Percentiles rank a stretch among this genome's conserved stretches.
These are phyloP conservation scores for Molossus alvarezi DNA, from an alignment of 2,797 vertebrate species.

Conservation along the genomic window DNA sequence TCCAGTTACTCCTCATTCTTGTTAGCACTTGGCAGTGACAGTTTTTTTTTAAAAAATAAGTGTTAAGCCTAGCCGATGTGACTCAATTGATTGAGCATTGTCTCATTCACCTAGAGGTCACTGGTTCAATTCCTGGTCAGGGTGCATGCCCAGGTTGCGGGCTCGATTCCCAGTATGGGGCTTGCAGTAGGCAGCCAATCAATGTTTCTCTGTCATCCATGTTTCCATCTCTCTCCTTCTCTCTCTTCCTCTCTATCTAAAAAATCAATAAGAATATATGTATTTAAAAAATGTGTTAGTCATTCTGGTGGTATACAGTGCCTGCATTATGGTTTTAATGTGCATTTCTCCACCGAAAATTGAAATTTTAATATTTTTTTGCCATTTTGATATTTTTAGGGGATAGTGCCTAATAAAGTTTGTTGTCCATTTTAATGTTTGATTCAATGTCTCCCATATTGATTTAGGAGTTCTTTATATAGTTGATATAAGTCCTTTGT, in stretches of 20 bases:
- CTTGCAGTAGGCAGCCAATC: too few species aligned
- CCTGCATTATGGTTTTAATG: slow-evolving; percentile 24
- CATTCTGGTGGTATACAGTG: background rate
- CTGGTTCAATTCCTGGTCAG: too few species aligned
- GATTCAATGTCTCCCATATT: slow-evolving; percentile 34
- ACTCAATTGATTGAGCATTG: too few species aligned
- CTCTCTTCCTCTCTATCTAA: too few species aligned
- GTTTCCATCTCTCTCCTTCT: too few species aligned
- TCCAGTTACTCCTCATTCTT: background rate
- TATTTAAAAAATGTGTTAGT: background rate
- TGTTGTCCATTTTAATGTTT: slow-evolving; percentile 35
- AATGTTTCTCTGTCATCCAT: too few species aligned
- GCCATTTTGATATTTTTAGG: background rate
- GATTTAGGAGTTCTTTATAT: slow-evolving; percentile 47
- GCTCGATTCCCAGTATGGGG: too few species aligned
- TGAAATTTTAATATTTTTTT: background rate
- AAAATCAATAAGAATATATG: too few species aligned
- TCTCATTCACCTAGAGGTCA: too few species aligned
- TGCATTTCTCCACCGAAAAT: slow-evolving; percentile 38
- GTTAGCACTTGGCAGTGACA: background rate
- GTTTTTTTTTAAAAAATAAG: background rate
- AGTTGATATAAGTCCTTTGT: slow-evolving; percentile 34
- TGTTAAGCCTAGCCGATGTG: background rate
- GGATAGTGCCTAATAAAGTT: background rate
- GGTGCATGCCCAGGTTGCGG: too few species aligned